phyloP scores from a whole-genome alignment of 1,140 invertebrate species.

The Micrasema minimum region DNA sequence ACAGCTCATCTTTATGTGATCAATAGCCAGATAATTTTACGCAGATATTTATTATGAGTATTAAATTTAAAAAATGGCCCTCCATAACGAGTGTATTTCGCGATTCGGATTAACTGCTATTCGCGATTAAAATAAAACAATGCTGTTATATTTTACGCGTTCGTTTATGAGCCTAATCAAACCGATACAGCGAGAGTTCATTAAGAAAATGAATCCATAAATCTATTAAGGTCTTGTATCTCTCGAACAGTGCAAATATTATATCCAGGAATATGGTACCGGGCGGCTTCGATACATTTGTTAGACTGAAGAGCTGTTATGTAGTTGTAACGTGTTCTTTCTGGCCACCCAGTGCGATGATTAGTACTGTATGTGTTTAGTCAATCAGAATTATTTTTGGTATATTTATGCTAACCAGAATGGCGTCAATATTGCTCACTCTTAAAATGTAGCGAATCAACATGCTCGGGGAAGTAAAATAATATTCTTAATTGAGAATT shows the following conservation, averaged over 20 bases:
- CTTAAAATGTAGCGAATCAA: neutral
- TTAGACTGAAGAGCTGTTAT: neutral
- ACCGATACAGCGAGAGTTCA: slow-evolving; percentile 9
- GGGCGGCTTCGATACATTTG: slow-evolving; percentile 16
- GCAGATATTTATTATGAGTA: no score
- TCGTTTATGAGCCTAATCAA: slow-evolving; percentile 2
- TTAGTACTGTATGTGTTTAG: slow-evolving; percentile 20
- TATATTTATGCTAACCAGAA: neutral
- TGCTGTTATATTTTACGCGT: neutral
- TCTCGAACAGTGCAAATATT: slow-evolving; percentile 14
- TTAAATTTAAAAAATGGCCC: no score
- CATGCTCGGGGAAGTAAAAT: neutral
- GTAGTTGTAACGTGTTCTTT: slow-evolving; percentile 16
- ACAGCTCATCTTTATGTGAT: no score
- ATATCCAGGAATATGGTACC: slow-evolving; percentile 14
- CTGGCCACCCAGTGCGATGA: slow-evolving; percentile 23
- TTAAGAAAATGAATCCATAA: slow-evolving; percentile 17
- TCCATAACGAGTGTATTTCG: no score
- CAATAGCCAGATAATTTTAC: no score
- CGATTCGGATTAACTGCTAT: no score
- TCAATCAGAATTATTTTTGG: neutral
- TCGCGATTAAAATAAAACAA: neutral
- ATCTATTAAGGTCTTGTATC: neutral
- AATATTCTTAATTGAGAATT: neutral
- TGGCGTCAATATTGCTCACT: neutral